Percentiles rank a stretch among this genome's conserved stretches.
Conservation (phyloP, 2,113 vertebrate genomes). For the Brachionichthys hirsutus region DNA sequence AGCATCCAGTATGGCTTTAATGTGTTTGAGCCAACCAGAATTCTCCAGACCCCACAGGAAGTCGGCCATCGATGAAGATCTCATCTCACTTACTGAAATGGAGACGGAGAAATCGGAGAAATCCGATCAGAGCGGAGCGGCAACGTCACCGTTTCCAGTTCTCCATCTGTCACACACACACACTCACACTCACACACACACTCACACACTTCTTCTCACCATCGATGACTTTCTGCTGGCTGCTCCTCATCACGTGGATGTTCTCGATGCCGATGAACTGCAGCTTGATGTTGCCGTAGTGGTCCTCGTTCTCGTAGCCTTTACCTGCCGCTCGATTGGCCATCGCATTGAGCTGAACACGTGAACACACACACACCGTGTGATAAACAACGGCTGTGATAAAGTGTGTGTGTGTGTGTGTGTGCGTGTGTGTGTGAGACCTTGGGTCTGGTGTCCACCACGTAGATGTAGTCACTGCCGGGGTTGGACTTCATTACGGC, state of each 20-base stretch:
- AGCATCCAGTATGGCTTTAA: slow-evolving; percentile 92
- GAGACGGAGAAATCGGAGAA: no score
- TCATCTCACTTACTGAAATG: slow-evolving; percentile 86
- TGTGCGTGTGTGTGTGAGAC: slow-evolving; percentile 61
- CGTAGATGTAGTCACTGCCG: slow-evolving; percentile 90
- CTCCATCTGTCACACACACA: neutral
- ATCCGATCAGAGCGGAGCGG: neutral
- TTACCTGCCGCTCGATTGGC: slow-evolving; percentile 95
- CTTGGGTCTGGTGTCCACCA: slow-evolving; percentile 96
- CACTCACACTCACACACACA: neutral
- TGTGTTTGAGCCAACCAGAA: slow-evolving; percentile 95
- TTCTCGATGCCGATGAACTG: slow-evolving; percentile 98
- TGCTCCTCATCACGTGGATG: slow-evolving; percentile 97
- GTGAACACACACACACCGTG: slow-evolving; percentile 4
- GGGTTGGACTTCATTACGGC: slow-evolving; percentile 94
- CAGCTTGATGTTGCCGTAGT: slow-evolving; percentile 96
- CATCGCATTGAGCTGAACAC: slow-evolving; percentile 91
- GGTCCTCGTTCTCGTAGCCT: slow-evolving; percentile 96
- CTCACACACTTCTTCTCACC: slow-evolving; percentile 70
- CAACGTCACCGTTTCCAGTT: neutral
- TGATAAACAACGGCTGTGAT: neutral
- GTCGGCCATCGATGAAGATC: slow-evolving; percentile 90
- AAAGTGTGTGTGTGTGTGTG: neutral
- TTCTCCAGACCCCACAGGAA: slow-evolving; percentile 96
- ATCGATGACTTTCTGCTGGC: slow-evolving; percentile 94